Conservation (phyloP, 2,888 invertebrate genomes). For the Hydropsyche betteni region DNA sequence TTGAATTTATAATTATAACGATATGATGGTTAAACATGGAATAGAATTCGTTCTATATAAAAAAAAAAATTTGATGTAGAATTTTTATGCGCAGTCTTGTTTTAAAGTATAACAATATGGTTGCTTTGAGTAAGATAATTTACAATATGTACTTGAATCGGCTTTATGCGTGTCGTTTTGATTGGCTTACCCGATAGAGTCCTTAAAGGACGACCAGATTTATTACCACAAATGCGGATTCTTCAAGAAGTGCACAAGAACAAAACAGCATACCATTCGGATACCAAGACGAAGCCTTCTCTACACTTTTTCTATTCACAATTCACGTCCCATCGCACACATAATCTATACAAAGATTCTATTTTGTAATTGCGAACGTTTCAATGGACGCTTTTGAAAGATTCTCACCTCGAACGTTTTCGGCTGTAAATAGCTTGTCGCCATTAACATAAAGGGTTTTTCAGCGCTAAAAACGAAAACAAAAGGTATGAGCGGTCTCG, state of each 20-base stretch:
- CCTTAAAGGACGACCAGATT: conserved; percentile 41
- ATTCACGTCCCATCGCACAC: background rate
- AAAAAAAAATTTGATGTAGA: too few species aligned
- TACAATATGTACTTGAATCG: background rate
- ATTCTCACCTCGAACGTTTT: conserved; percentile 31
- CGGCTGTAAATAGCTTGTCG: conserved; percentile 48
- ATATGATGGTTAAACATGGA: too few species aligned
- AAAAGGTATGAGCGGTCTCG: background rate
- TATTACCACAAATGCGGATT: conserved; percentile 39
- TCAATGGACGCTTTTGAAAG: background rate
- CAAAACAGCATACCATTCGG: conserved; percentile 29
- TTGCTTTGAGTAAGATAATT: too few species aligned
- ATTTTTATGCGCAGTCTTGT: too few species aligned
- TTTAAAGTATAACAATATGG: too few species aligned
- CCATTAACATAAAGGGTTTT: conserved; percentile 51
- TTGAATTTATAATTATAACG: too few species aligned
- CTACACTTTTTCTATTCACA: background rate
- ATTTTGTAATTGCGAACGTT: background rate
- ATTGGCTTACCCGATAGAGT: conserved; percentile 40
- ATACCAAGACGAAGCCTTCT: conserved; percentile 17
- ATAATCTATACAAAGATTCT: background rate
- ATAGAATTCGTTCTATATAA: too few species aligned
- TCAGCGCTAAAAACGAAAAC: background rate
- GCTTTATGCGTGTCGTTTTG: conserved; percentile 35
- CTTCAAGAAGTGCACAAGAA: conserved; percentile 24